A percentile compares a stretch with the other conserved stretches of the same genome.
phyloP scores from a whole-genome alignment of 2,888 invertebrate species.

The Branchellion lobata region DNA sequence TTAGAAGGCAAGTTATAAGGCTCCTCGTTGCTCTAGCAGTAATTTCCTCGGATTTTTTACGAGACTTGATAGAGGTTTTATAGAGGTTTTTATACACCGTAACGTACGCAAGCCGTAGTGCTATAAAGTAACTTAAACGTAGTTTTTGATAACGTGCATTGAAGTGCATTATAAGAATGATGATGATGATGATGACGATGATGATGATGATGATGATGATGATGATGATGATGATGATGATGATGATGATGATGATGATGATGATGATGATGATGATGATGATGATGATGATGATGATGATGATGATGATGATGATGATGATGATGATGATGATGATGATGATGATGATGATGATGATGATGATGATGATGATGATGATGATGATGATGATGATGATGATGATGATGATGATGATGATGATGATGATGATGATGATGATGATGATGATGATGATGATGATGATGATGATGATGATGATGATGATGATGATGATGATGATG shows the following conservation, averaged over 20 bases:
- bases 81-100: too few relatives aligned
- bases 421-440: slow-evolving; percentile 35
- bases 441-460: slow-evolving; percentile 29
- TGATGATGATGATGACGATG: slow-evolving; percentile 27
- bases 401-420: slow-evolving; percentile 39
- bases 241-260: slow-evolving; percentile 40
- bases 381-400: slow-evolving; percentile 33
- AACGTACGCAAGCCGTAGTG: too few relatives aligned
- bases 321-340: slow-evolving; percentile 49
- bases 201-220: slow-evolving; percentile 37
- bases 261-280: slow-evolving; percentile 10
- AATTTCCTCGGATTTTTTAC: too few relatives aligned
- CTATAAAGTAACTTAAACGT: too few relatives aligned
- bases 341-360: slow-evolving; percentile 50
- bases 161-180: neutral
- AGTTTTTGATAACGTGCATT: neutral
- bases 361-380: slow-evolving; percentile 42
- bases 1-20: too few relatives aligned
- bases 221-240: slow-evolving; percentile 38
- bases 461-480: neutral
- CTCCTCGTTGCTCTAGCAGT: too few relatives aligned
- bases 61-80: too few relatives aligned
- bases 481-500: slow-evolving; percentile 8
- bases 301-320: slow-evolving; percentile 48
- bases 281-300: slow-evolving; percentile 38